Conservation (phyloP, 1,140 invertebrate genomes). For the Acyrthosiphon pisum region DNA sequence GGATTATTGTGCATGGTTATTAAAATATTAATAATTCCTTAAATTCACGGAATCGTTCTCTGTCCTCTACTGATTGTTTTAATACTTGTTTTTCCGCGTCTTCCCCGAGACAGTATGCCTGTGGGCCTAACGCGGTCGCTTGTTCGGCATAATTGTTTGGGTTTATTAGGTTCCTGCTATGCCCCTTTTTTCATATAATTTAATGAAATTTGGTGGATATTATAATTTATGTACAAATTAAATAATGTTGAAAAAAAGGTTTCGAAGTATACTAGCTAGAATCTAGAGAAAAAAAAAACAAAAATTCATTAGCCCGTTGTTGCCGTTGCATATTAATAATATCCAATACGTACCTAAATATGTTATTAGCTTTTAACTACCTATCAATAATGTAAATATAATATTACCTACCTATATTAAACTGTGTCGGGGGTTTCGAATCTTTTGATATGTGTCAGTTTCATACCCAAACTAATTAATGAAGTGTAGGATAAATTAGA, state of each 20-base stretch:
- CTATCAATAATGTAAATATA: constrained; percentile 1
- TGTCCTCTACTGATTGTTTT: not conserved
- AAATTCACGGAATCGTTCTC: too few species aligned
- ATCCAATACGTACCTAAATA: not conserved
- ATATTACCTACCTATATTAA: too few species aligned
- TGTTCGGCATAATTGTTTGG: not conserved
- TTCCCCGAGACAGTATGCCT: not conserved
- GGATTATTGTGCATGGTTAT: not conserved
- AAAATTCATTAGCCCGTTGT: not conserved
- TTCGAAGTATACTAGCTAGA: not conserved
- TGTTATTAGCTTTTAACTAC: not conserved
- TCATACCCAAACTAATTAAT: constrained; percentile 16
- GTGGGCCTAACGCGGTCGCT: not conserved
- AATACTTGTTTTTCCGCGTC: not conserved
- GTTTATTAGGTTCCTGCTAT: not conserved
- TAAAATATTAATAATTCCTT: not conserved
- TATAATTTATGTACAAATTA: not conserved
- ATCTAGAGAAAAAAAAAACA: not conserved
- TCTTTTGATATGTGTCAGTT: constrained; percentile 34
- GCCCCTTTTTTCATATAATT: not conserved
- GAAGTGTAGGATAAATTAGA: not conserved
- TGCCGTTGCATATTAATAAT: not conserved
- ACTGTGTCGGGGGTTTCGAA: not conserved
- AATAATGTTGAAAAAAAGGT: not conserved
- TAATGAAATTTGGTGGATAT: not conserved